These are phyloP conservation scores for Liopterus haemorrhoidalis DNA, from an alignment of 2,888 invertebrate genomes.

Conservation along the genomic window DNA sequence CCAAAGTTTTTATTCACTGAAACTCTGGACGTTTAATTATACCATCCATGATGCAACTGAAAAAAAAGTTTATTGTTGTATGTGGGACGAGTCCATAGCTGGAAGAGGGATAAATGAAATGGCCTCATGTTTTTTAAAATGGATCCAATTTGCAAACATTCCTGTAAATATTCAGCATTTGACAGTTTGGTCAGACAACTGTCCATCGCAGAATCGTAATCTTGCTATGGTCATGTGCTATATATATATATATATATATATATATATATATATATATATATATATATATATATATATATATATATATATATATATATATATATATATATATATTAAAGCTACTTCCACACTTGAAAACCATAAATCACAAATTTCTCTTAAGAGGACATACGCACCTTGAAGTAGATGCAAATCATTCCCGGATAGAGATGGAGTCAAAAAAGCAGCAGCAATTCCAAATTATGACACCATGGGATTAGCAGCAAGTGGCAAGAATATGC, in stretches of 20 bases:
- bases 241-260: constrained; percentile 14
- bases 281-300: not conserved
- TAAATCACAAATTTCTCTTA: constrained; percentile 22
- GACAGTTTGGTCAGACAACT: constrained; percentile 30
- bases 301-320: constrained; percentile 5
- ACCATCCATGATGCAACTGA: constrained; percentile 25
- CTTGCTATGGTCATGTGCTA: constrained; percentile 23
- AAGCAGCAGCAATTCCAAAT: constrained; percentile 5
- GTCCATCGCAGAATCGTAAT: constrained; percentile 28
- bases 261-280: constrained; percentile 2
- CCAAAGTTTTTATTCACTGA: constrained; percentile 29
- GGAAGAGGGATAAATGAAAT: constrained; percentile 30
- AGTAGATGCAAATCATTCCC: constrained; percentile 12
- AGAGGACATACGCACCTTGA: constrained; percentile 24
- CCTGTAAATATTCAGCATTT: constrained; percentile 14
- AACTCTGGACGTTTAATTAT: constrained; percentile 30
- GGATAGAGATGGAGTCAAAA: constrained; percentile 14
- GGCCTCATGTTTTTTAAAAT: constrained; percentile 29
- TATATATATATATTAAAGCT: constrained; percentile 19
- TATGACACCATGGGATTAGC: constrained; percentile 21
- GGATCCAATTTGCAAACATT: constrained; percentile 19
- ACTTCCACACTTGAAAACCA: constrained; percentile 9
- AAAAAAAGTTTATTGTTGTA: constrained; percentile 23
- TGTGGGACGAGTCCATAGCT: constrained; percentile 29
- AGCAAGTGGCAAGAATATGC: constrained; percentile 11